phyloP scores from a whole-genome alignment of 2,797 vertebrate species.

The Acanthurus lineatus region DNA sequence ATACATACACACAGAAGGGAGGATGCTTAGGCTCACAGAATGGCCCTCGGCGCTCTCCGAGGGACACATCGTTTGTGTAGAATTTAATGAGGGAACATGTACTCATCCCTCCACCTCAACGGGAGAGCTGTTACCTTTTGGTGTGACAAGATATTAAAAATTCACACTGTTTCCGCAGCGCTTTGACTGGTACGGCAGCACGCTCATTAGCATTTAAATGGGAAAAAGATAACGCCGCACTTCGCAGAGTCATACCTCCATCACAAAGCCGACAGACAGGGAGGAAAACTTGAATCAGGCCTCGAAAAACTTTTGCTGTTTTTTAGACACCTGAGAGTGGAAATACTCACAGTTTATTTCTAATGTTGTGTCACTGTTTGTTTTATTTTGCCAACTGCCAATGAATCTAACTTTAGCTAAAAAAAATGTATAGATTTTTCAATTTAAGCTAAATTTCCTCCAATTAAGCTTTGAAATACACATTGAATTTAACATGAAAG shows the following conservation, averaged over 20 bases:
- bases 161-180: conserved; percentile 80
- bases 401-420: not conserved
- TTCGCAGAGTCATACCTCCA: conserved; percentile 78
- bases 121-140: conserved; percentile 81
- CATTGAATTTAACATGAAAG: not conserved
- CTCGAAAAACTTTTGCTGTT: conserved; percentile 63
- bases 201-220: conserved; percentile 89
- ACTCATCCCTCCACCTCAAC: conserved; percentile 74
- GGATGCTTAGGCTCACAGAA: conserved; percentile 45
- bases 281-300: conserved; percentile 64
- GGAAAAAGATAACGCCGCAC: conserved; percentile 83
- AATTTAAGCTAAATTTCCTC: not conserved
- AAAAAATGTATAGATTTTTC: no score
- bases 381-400: not conserved
- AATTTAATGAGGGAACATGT: conserved; percentile 83
- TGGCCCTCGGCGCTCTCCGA: conserved; percentile 54
- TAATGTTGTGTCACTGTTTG: not conserved
- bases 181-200: conserved; percentile 77
- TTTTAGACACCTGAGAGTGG: conserved; percentile 26
- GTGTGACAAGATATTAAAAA: conserved; percentile 85
- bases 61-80: conserved; percentile 71
- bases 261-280: conserved; percentile 64
- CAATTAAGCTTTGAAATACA: not conserved
- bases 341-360: conserved; percentile 14
- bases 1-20: conserved; percentile 1